phyloP scores from a whole-genome alignment of 2,113 vertebrate genomes.

The Psittacara wagleri region DNA sequence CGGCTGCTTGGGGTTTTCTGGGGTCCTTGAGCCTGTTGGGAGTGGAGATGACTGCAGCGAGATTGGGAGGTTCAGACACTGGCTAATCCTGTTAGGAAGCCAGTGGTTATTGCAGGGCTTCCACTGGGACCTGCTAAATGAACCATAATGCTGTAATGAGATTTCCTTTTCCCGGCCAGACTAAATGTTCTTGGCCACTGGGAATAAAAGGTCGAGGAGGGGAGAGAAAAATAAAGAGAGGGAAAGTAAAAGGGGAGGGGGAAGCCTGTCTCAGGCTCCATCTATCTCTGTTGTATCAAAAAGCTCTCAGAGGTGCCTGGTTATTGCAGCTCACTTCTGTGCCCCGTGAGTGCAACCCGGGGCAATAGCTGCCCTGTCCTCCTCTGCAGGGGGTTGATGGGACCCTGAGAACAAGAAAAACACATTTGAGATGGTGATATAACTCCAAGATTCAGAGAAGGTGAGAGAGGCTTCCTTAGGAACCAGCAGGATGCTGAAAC shows the following conservation, averaged over 20 bases:
- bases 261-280: not conserved
- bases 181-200: slow-evolving; percentile 49
- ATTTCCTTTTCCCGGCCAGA: slow-evolving; percentile 66
- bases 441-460: not conserved
- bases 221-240: not conserved
- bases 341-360: accelerated
- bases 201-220: slow-evolving; percentile 8
- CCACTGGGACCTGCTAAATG: slow-evolving; percentile 63
- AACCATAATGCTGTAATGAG: slow-evolving; percentile 62
- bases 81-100: slow-evolving; percentile 72
- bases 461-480: accelerated
- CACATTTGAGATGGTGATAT: not conserved
- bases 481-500: not conserved
- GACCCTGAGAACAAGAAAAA: not conserved
- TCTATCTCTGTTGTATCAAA: not conserved
- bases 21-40: not conserved
- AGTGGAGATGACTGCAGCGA: not conserved
- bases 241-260: not conserved
- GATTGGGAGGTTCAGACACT: slow-evolving; percentile 46
- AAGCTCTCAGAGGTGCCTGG: not conserved
- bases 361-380: not conserved
- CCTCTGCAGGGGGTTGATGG: not conserved
- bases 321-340: not conserved
- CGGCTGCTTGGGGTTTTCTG: not conserved
- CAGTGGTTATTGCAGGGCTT: slow-evolving; percentile 66